A percentile compares a stretch with the other conserved stretches of the same genome.
Evolutionary conservation across 2,113 vertebrate species (phyloP).

Genomic region (Nothobranchius kuhntae): DNA sequence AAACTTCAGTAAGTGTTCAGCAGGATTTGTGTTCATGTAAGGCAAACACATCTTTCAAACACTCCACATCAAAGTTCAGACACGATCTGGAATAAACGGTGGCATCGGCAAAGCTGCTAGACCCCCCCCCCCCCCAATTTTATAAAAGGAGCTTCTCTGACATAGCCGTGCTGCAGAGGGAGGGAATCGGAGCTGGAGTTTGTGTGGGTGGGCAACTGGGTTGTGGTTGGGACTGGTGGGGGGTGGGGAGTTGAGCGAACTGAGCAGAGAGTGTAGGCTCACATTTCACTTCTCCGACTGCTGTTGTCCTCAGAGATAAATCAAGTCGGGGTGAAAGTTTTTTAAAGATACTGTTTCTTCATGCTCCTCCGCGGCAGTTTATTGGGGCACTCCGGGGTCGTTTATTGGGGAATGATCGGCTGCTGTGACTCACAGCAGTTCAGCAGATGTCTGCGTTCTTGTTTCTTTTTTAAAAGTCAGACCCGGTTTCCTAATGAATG

Average conservation of each 20-base stretch:
- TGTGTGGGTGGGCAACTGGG: slow-evolving; percentile 8
- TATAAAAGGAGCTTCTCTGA: slow-evolving; percentile 68
- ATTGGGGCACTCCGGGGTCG: slow-evolving; percentile 6
- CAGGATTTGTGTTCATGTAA: slow-evolving; percentile 33
- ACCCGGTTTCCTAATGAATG: slow-evolving; percentile 69
- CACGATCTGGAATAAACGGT: slow-evolving; percentile 67
- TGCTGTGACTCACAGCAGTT: slow-evolving; percentile 33
- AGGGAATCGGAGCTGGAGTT: slow-evolving; percentile 44
- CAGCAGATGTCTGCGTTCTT: slow-evolving; percentile 27
- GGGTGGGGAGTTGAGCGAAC: slow-evolving; percentile 51
- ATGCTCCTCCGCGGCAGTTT: slow-evolving; percentile 5
- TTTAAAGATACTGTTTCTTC: slow-evolving; percentile 8
- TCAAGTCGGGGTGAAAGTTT: slow-evolving; percentile 36
- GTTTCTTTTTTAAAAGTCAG: slow-evolving; percentile 37
- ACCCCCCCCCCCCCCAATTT: slow-evolving; percentile 71
- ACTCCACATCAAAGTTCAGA: slow-evolving; percentile 69
- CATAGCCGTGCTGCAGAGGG: slow-evolving; percentile 46
- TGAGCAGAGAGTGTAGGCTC: slow-evolving; percentile 47
- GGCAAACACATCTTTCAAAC: slow-evolving; percentile 47
- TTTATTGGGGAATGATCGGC: slow-evolving; percentile 2
- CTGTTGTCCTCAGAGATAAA: slow-evolving; percentile 63
- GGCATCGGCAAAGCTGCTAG: slow-evolving; percentile 60
- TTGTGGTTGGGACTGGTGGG: slow-evolving; percentile 29
- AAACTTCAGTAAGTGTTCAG: not conserved
- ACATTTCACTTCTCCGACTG: slow-evolving; percentile 71